These are phyloP conservation scores for Papilio elwesi DNA, from an alignment of 2,888 invertebrate species.

Conservation along the genomic window DNA sequence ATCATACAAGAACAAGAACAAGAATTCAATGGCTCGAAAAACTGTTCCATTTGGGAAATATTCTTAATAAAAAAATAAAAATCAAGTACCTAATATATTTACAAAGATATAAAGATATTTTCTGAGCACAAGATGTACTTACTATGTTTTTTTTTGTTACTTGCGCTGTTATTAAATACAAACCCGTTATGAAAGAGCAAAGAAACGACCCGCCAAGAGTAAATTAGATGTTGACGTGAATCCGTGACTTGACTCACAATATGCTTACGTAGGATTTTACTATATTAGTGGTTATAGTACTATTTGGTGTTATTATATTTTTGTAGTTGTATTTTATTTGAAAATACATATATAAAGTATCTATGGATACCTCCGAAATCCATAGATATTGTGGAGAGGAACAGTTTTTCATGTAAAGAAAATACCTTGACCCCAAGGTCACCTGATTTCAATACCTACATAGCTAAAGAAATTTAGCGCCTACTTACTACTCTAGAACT, in stretches of 20 bases:
- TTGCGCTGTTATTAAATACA: constrained; percentile 14
- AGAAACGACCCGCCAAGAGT: constrained; percentile 48
- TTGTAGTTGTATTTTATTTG: background rate
- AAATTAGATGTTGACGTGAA: constrained; percentile 65
- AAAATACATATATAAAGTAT: no score
- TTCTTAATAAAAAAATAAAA: background rate
- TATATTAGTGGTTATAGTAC: background rate
- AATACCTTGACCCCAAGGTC: no score
- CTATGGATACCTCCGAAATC: no score
- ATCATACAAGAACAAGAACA: no score
- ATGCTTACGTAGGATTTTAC: constrained; percentile 8
- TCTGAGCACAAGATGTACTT: constrained; percentile 7
- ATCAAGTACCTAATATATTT: constrained; percentile 4
- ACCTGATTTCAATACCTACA: no score
- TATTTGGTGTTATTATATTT: background rate
- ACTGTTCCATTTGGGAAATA: no score
- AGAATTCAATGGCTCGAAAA: no score
- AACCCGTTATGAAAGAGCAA: constrained; percentile 1
- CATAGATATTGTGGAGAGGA: no score
- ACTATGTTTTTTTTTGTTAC: constrained; percentile 13
- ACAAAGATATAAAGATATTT: constrained; percentile 14
- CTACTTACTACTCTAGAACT: no score
- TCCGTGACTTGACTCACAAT: constrained; percentile 55
- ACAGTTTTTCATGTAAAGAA: no score
- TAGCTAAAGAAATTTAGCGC: no score